Percentiles rank a stretch among this genome's conserved stretches.
Evolutionary conservation across 2,113 vertebrate species (phyloP).

Genomic region (Mixornis gularis): DNA sequence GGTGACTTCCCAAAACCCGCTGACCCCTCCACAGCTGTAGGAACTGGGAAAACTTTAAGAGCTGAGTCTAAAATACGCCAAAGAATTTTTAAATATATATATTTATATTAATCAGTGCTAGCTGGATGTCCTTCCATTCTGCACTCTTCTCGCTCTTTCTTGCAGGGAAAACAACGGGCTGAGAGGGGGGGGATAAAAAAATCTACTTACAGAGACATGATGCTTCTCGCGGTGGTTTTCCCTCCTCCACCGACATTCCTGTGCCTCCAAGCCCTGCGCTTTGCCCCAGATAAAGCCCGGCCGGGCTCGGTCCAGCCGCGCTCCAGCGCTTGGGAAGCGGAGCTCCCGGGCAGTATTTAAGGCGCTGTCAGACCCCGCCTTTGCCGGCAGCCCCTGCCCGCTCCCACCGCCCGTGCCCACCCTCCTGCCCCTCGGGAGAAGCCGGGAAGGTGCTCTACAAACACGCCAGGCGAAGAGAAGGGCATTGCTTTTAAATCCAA

Average conservation of each 20-base stretch:
- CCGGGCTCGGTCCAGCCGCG: not conserved
- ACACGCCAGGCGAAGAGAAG: not conserved
- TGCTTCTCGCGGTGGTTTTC: not conserved
- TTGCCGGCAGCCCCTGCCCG: not conserved
- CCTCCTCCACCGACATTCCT: not conserved
- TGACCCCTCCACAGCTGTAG: not conserved
- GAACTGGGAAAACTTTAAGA: not conserved
- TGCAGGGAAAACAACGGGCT: not conserved
- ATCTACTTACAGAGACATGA: slow-evolving; percentile 52
- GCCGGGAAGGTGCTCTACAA: not conserved
- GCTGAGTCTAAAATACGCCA: not conserved
- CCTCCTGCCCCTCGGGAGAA: not conserved
- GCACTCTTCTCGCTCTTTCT: accelerated
- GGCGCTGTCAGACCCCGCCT: slow-evolving; percentile 33
- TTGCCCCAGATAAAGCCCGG: not conserved
- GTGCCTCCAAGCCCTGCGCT: not conserved
- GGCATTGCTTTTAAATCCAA: not conserved
- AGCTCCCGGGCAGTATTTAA: slow-evolving; percentile 26
- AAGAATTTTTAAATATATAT: not conserved
- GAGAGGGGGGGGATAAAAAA: not conserved
- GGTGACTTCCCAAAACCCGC: accelerated
- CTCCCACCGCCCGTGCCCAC: not conserved
- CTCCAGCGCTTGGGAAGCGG: not conserved
- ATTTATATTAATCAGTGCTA: not conserved
- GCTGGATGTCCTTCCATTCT: not conserved